Evolutionary conservation across 2,113 vertebrate species (phyloP).

Genomic region (Himantopus leucocephalus): DNA sequence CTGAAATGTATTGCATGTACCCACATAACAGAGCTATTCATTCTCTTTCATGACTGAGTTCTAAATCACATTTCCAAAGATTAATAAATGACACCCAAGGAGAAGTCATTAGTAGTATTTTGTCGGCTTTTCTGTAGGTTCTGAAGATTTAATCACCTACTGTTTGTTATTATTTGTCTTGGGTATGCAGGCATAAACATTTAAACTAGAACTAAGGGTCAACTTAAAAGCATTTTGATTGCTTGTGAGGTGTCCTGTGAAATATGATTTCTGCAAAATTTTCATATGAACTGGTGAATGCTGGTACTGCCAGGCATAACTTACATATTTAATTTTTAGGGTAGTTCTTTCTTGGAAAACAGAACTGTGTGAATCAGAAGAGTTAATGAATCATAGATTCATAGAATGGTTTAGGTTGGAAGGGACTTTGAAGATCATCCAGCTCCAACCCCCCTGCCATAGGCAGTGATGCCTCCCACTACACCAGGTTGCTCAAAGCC

Average conservation of each 20-base stretch:
- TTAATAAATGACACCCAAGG: neutral
- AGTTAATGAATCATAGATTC: neutral
- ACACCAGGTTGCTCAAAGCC: no score
- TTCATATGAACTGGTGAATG: neutral
- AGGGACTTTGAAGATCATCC: no score
- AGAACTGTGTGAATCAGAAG: neutral
- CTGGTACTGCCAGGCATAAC: neutral
- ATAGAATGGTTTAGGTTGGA: no score
- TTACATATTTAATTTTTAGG: neutral
- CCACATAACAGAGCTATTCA: neutral
- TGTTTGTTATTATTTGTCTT: neutral
- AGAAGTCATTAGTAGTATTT: neutral
- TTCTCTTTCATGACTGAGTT: neutral
- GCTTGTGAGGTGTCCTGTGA: neutral
- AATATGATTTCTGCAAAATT: neutral
- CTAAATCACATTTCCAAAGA: neutral
- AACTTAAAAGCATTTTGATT: neutral
- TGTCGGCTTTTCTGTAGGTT: neutral
- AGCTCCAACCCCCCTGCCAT: no score
- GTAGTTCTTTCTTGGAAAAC: neutral
- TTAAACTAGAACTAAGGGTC: neutral
- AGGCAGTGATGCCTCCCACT: no score
- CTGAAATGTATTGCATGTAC: neutral
- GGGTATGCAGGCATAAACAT: neutral
- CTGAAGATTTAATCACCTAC: neutral